Evolutionary conservation across 2,113 vertebrate genomes (phyloP).

Genomic region (Brachyhypopomus gauderio): DNA sequence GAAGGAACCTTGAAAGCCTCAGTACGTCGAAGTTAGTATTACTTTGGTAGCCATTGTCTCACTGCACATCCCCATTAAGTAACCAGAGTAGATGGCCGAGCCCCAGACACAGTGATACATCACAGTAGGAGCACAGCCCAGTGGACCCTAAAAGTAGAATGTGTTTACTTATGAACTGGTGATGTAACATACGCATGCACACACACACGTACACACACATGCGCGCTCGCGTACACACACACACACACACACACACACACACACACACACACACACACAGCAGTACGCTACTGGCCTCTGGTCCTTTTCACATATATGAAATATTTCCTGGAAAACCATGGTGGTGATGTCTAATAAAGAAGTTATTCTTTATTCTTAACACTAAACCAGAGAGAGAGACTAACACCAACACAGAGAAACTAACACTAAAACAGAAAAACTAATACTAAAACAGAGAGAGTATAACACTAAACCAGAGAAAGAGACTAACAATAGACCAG

Average conservation of each 20-base stretch:
- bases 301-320: background rate
- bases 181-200: background rate
- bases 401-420: background rate
- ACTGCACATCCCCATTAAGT: background rate
- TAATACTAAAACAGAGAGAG: background rate
- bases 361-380: too few species aligned
- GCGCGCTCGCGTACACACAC: constrained; percentile 15
- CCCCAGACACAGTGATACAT: background rate
- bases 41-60: background rate
- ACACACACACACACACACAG: constrained; percentile 43
- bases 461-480: too few species aligned
- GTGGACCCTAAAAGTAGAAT: background rate
- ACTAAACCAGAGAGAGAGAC: background rate
- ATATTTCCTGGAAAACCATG: too few species aligned
- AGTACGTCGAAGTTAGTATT: background rate
- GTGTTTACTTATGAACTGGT: background rate
- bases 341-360: too few species aligned
- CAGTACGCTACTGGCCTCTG: constrained; percentile 42
- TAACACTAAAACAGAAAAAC: background rate
- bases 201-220: too few species aligned
- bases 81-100: background rate
- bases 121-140: background rate
- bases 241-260: constrained; percentile 36
- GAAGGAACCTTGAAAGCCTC: too few species aligned
- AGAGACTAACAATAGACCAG: too few species aligned